Evolutionary conservation across 2,797 vertebrate genomes (phyloP), one percentile per base, ranked within the genome.

Genomic region (Pipistrellus pygmaeus): DNA sequence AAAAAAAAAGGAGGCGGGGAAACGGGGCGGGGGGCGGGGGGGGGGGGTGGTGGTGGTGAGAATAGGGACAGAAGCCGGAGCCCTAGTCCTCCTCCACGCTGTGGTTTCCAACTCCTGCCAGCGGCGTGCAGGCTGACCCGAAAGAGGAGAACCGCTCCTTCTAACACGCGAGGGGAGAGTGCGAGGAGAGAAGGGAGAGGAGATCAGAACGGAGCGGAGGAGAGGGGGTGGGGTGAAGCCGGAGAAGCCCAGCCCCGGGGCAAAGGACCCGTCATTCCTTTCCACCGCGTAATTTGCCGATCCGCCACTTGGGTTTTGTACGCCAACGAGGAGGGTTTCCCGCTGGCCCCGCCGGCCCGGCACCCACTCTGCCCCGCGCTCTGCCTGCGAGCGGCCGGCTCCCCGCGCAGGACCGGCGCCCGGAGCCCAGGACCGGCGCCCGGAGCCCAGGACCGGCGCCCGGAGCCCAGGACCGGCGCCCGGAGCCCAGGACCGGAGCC

Each of bases 281-380:
- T 51, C 92, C 75, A 3, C 32, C 41, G n/a, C 1, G 75, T 53
- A 86, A 88, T 81, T 88, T 44, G 90, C 89, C 14, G 13, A 48
- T 69, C 84, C 71, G 18, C 86, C 75, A 6, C 44, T 35, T 18
- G 83, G 15, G 21, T 93, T 92, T 92, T 83, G 25, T 88, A 93
- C 94, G 97, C 97, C 96, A 94, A 97, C 21, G 11, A 86, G 27
- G 64, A 62, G 53, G 83, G 83, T 87, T 84, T 75, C 68, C 90
- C 7, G 14, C 32, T 72, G 90, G 55, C n/a, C 32, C 23, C 77
- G n/a, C 23, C 77, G n/a, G 68, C 75, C 0, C 83, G 2, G 69
- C 38, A 8, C 21, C 60, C 27, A 5, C 64, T 5, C 23, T 1
- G 78, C 27, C 8, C 2, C 0, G 23, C 38, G 6, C 55, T 27